Percentiles rank a stretch among this genome's conserved stretches.
Evolutionary conservation across 2,113 vertebrate species (phyloP).

Genomic region (Xenopus laevis): DNA sequence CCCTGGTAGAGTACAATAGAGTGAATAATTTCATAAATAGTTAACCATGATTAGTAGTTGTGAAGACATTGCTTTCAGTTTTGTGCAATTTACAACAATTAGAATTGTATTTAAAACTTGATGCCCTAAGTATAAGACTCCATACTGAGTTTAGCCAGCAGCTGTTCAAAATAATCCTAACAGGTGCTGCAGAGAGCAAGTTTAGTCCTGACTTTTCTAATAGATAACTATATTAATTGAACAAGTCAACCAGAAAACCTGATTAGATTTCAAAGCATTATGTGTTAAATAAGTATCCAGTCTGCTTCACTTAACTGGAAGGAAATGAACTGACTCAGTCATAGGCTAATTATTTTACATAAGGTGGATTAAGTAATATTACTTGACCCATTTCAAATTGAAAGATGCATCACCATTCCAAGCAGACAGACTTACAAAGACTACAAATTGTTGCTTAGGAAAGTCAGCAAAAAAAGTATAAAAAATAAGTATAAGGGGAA

Average conservation of each 20-base stretch:
- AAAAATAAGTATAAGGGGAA: too few relatives aligned
- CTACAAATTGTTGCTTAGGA: too few relatives aligned
- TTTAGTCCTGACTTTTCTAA: neutral
- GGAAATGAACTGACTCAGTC: constrained; percentile 16
- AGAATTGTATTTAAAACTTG: too few relatives aligned
- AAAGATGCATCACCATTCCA: neutral
- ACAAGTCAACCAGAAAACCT: constrained; percentile 35
- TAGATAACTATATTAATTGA: constrained; percentile 22
- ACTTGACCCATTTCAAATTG: neutral
- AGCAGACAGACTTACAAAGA: neutral
- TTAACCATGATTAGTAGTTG: too few relatives aligned
- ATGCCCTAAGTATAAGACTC: neutral
- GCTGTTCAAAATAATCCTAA: neutral
- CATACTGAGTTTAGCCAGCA: constrained; percentile 29
- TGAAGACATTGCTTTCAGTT: too few relatives aligned
- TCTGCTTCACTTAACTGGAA: constrained; percentile 35
- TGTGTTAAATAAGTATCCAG: constrained; percentile 31
- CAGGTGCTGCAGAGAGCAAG: constrained; percentile 13
- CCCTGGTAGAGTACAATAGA: too few relatives aligned
- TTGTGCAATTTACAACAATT: too few relatives aligned
- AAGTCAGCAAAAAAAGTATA: too few relatives aligned
- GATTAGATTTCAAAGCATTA: constrained; percentile 31
- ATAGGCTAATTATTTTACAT: constrained; percentile 7
- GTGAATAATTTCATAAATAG: too few relatives aligned
- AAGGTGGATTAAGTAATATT: constrained; percentile 20